These are phyloP conservation scores for Syrrhaptes paradoxus DNA, from an alignment of 2,113 vertebrate genomes.

Conservation along the genomic window DNA sequence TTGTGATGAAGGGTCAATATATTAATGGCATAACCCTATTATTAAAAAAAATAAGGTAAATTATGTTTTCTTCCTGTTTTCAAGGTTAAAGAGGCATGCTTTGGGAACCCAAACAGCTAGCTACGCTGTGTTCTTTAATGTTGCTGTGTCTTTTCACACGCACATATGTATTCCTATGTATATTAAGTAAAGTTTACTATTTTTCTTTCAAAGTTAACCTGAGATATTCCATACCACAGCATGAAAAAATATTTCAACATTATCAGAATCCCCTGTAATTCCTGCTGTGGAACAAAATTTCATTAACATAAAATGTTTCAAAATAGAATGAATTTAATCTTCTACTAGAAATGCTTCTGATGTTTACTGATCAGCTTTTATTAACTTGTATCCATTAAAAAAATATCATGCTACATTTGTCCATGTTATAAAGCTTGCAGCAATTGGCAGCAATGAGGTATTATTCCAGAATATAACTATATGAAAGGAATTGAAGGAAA, in stretches of 20 bases:
- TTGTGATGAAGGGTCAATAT: neutral
- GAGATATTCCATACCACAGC: neutral
- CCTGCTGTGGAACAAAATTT: neutral
- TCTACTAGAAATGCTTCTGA: conserved; percentile 9
- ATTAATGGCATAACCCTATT: neutral
- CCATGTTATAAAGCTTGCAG: neutral
- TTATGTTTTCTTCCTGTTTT: neutral
- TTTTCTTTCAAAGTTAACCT: neutral
- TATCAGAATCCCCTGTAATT: neutral
- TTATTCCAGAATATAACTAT: neutral
- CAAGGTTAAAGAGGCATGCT: neutral
- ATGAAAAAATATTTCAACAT: neutral
- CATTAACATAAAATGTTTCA: neutral
- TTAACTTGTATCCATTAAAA: conserved; percentile 12
- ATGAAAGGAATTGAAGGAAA: neutral
- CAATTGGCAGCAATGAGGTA: neutral
- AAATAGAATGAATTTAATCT: neutral
- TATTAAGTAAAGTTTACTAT: neutral
- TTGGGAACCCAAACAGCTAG: neutral
- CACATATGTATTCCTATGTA: neutral
- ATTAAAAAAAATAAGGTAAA: neutral
- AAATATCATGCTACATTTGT: neutral
- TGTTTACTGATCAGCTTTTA: neutral
- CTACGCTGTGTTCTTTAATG: neutral
- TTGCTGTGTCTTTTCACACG: neutral